Conservation (phyloP, 2,888 invertebrate genomes). For the Fabriciana adippe region DNA sequence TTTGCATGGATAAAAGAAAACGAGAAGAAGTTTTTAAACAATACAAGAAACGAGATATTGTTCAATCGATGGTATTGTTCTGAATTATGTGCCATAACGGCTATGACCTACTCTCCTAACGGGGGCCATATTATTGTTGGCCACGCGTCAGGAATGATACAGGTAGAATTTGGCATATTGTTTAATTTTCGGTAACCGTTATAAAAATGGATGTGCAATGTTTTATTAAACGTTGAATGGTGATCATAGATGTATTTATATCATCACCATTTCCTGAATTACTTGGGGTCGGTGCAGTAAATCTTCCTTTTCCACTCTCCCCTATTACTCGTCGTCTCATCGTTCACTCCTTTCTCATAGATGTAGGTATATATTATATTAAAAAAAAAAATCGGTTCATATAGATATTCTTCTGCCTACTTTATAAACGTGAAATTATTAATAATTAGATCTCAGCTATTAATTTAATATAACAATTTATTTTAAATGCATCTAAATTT, state of each 20-base stretch:
- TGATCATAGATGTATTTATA: neutral
- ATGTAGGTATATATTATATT: no score
- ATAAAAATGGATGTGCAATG: neutral
- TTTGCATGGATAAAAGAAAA: slow-evolving; percentile 58
- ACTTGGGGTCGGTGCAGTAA: no score
- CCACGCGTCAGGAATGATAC: slow-evolving; percentile 76
- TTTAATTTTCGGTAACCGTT: neutral
- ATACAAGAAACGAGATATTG: slow-evolving; percentile 55
- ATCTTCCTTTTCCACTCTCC: no score
- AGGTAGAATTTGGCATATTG: slow-evolving; percentile 55
- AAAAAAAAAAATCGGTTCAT: no score
- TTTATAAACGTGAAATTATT: no score
- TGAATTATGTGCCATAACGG: slow-evolving; percentile 62
- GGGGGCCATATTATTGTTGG: slow-evolving; percentile 69
- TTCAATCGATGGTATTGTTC: slow-evolving; percentile 62
- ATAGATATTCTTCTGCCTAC: no score
- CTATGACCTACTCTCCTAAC: slow-evolving; percentile 67
- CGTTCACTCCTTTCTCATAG: no score
- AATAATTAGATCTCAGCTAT: no score
- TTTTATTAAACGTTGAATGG: neutral
- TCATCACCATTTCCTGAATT: no score
- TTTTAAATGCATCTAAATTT: slow-evolving; percentile 12
- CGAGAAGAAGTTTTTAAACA: slow-evolving; percentile 53
- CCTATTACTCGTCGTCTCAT: no score
- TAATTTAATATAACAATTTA: no score